These are phyloP conservation scores for Hapalemur alaotrensis DNA, from an alignment of 2,797 vertebrate species.

Conservation along the genomic window DNA sequence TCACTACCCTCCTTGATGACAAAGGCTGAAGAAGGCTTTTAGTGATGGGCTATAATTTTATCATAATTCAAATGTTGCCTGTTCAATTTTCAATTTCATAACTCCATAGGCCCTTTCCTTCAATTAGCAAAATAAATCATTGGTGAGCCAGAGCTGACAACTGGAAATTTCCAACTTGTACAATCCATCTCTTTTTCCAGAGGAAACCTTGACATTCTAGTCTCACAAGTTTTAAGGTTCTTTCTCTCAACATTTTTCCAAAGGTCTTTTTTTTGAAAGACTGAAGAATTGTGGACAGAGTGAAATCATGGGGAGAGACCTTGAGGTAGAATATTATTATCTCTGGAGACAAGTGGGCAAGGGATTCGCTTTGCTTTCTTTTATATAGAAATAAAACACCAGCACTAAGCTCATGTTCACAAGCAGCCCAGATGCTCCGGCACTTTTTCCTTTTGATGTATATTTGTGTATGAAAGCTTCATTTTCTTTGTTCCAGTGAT, in stretches of 20 bases:
- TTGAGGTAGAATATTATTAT: slow-evolving; percentile 57
- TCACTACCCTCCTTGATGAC: slow-evolving; percentile 44
- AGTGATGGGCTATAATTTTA: slow-evolving; percentile 65
- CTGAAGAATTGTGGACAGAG: slow-evolving; percentile 40
- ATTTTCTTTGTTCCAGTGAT: slow-evolving; percentile 68
- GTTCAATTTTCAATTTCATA: slow-evolving; percentile 74
- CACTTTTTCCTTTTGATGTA: slow-evolving; percentile 69
- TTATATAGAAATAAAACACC: slow-evolving; percentile 67
- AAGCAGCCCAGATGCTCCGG: slow-evolving; percentile 61
- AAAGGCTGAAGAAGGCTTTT: slow-evolving; percentile 66
- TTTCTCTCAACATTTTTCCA: neutral
- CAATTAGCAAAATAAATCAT: slow-evolving; percentile 76
- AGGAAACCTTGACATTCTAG: slow-evolving; percentile 40
- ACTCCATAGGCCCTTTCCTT: slow-evolving; percentile 63
- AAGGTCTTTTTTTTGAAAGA: slow-evolving; percentile 5
- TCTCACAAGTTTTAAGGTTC: slow-evolving; percentile 37
- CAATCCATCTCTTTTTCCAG: slow-evolving; percentile 43
- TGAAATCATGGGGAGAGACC: slow-evolving; percentile 32
- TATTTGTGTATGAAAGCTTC: slow-evolving; percentile 72
- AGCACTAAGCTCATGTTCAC: neutral
- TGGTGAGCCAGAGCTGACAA: slow-evolving; percentile 44
- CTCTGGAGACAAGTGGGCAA: slow-evolving; percentile 46
- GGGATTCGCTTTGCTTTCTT: slow-evolving; percentile 61
- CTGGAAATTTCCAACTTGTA: slow-evolving; percentile 62
- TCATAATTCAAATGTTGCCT: slow-evolving; percentile 69